Evolutionary conservation across 2,797 vertebrate genomes (phyloP), one percentile per base, ranked within the genome.

Genomic region (Melanotaenia nigrans): DNA sequence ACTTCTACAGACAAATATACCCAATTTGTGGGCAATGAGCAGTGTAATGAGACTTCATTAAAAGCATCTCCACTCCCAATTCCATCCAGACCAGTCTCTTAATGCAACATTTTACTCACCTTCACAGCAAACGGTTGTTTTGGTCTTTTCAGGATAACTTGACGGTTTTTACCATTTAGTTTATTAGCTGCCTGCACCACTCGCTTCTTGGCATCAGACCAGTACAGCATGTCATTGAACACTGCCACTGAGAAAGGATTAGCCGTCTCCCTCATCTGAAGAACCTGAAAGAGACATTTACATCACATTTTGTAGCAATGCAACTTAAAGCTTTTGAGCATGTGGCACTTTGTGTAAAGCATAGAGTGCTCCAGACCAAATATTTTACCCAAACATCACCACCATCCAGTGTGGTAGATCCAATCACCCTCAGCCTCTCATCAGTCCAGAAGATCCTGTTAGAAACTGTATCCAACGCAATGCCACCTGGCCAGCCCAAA

Each of bases 401-500:
- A 36, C 97, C 97, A 63, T 97, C 95, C 73, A 97, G 87, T 7
- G 64, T 93, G 6, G 91, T 94, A 45, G 97, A 98, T 0, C 96
- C 95, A 1, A 99, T 89, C 0, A 90, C 94, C 47, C 87, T 92
- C 69, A 97, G 90, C 68, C 95, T 95, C 56, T 96, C 95, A 79
- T 99, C 97, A 0, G 96, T 93, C 97, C 97, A 99, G 90, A 96
- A 98, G 84, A 99, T 91, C 63, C 94, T 93, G 71, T 91, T 89
- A 32, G 92, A 90, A 30, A 96, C 61, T 0, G 87, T 35, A 76
- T 98, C 97, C 0, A 98, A 91, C 14, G 96, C 90, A 75, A 99
- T 87, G n/a, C 95, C 94, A 0, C 94, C 95, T 0, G 97, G 97
- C 95, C 96, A 96, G 70, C 95, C 95, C 61, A 98, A 90, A 16